phyloP scores from a whole-genome alignment of 2,797 vertebrate species.

The Sciaenops ocellatus region DNA sequence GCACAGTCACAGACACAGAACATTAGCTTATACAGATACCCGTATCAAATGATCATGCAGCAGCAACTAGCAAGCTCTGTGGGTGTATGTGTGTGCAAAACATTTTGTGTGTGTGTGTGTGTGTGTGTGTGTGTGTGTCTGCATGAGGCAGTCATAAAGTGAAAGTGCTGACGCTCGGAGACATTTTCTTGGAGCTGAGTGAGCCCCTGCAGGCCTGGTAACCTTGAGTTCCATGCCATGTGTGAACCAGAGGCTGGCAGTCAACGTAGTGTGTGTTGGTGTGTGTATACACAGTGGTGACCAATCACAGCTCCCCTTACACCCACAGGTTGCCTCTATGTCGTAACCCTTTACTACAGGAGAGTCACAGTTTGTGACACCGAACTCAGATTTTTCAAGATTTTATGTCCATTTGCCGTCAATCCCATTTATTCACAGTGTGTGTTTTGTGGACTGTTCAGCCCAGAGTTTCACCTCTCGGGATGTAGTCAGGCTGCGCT shows the following conservation, averaged over 20 bases:
- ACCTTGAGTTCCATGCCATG: conserved; percentile 62
- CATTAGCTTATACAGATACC: conserved; percentile 68
- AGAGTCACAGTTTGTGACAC: background rate
- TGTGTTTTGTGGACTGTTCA: background rate
- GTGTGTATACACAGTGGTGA: conserved; percentile 14
- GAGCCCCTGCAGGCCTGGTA: conserved; percentile 65
- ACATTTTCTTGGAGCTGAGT: conserved; percentile 66
- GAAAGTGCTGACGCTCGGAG: conserved; percentile 69
- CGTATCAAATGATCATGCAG: conserved; percentile 64
- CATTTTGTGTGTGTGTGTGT: too few species aligned
- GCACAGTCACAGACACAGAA: conserved; percentile 60
- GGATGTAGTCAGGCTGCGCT: background rate
- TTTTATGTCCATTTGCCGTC: background rate
- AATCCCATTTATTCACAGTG: background rate
- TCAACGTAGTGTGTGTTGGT: conserved; percentile 12
- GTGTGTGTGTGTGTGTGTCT: conserved; percentile 35
- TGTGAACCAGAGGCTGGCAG: conserved; percentile 32
- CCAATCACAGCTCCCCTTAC: conserved; percentile 11
- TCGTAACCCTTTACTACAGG: conserved; percentile 12
- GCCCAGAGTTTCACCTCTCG: background rate
- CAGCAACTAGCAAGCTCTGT: conserved; percentile 46
- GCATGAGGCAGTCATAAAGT: conserved; percentile 55
- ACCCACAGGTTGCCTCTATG: conserved; percentile 27
- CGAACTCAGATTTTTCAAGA: background rate
- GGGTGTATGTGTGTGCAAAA: conserved; percentile 29